Evolutionary conservation across 1,140 invertebrate genomes (phyloP).

Genomic region (Drosophila mojavensis): DNA sequence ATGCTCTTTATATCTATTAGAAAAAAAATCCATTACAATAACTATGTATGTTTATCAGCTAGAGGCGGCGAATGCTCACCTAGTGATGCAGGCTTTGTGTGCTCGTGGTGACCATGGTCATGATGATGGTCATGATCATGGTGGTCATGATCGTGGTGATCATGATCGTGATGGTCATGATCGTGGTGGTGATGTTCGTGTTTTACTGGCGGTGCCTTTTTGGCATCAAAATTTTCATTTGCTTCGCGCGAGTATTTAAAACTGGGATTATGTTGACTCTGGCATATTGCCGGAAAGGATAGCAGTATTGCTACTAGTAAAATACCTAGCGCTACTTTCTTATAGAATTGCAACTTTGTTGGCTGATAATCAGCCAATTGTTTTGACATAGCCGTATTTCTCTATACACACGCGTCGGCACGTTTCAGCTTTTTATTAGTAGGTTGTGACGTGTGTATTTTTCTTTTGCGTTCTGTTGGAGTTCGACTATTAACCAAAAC

Average conservation of each 20-base stretch:
- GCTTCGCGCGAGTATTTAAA: conserved; percentile 91
- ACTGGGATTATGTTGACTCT: conserved; percentile 84
- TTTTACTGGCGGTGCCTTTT: conserved; percentile 55
- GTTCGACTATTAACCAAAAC: neutral
- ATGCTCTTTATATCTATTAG: conserved; percentile 85
- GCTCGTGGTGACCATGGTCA: conserved; percentile 49
- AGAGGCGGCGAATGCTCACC: conserved; percentile 44
- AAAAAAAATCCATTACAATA: conserved; percentile 25
- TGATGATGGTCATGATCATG: conserved; percentile 51
- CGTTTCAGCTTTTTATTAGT: conserved; percentile 15
- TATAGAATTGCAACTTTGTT: conserved; percentile 58
- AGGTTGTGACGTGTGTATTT: conserved; percentile 73
- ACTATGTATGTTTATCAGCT: neutral
- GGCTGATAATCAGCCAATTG: conserved; percentile 55
- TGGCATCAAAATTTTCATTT: conserved; percentile 85
- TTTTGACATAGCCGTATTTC: conserved; percentile 50
- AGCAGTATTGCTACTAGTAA: conserved; percentile 60
- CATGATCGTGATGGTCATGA: conserved; percentile 59
- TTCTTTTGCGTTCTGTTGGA: conserved; percentile 39
- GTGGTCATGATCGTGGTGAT: conserved; percentile 56
- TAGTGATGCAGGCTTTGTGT: conserved; percentile 41
- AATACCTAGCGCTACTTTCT: conserved; percentile 58
- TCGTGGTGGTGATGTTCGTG: conserved; percentile 75
- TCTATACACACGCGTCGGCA: conserved; percentile 26
- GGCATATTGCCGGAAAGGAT: conserved; percentile 65